Percentiles rank a stretch among this genome's conserved stretches.
These are phyloP conservation scores for Euura lappo DNA, from an alignment of 1,140 invertebrate genomes.

Conservation along the genomic window DNA sequence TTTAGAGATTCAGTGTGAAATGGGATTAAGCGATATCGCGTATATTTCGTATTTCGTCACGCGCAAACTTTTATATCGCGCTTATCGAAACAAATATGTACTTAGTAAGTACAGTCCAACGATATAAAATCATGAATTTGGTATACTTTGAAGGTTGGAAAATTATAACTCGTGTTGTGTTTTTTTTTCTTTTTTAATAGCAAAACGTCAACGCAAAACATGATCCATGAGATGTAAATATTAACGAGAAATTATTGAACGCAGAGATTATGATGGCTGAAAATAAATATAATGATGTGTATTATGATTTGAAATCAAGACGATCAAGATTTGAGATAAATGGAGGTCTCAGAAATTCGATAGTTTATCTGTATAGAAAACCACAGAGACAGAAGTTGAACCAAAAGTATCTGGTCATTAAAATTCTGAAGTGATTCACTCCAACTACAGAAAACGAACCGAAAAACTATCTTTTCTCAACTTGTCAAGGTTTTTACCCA, in stretches of 20 bases:
- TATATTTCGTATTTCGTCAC: not conserved
- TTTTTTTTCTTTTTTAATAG: no score
- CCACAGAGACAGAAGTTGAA: not conserved
- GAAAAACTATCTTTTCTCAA: not conserved
- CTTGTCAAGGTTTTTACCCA: not conserved
- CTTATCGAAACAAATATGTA: not conserved
- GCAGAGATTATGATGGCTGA: no score
- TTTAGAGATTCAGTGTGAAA: not conserved
- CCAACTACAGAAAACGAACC: not conserved
- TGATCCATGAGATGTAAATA: no score
- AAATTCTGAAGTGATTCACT: not conserved
- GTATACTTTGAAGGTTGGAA: no score
- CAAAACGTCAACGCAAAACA: no score
- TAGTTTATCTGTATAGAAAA: not conserved
- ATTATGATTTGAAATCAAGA: no score
- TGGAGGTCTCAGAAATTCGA: not conserved
- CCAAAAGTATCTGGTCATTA: not conserved
- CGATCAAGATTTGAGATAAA: not conserved
- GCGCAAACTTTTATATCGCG: not conserved
- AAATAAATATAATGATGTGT: no score
- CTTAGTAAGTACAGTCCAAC: no score
- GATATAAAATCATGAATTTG: no score
- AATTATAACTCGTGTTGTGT: no score
- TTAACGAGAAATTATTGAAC: no score
- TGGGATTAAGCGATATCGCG: not conserved